These are phyloP conservation scores for Calliphora vomitoria DNA, from an alignment of 2,888 invertebrate species.

Conservation along the genomic window DNA sequence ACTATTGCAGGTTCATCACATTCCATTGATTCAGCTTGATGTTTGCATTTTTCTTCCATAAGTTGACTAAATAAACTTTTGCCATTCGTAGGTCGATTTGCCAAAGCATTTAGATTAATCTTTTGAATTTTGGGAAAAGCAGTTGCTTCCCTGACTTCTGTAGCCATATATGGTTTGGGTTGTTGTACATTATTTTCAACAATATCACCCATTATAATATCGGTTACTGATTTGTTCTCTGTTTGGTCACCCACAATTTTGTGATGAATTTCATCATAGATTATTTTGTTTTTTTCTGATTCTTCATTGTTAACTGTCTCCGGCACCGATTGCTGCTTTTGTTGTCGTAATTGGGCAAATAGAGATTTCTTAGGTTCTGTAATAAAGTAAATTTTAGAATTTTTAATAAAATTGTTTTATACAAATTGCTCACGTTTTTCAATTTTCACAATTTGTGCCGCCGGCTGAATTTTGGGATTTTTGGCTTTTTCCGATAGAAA, in stretches of 20 bases:
- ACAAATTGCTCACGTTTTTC: slow-evolving; percentile 78
- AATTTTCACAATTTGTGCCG: slow-evolving; percentile 86
- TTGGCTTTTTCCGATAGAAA: slow-evolving; percentile 87
- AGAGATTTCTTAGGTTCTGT: slow-evolving; percentile 80
- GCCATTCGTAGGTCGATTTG: slow-evolving; percentile 75
- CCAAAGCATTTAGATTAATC: slow-evolving; percentile 13
- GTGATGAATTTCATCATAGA: slow-evolving; percentile 79
- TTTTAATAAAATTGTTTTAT: neutral
- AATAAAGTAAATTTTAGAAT: slow-evolving; percentile 4
- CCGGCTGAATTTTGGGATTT: slow-evolving; percentile 86
- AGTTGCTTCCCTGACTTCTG: neutral
- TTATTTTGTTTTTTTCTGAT: slow-evolving; percentile 43
- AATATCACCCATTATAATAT: slow-evolving; percentile 86
- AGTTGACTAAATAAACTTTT: slow-evolving; percentile 86
- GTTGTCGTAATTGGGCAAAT: slow-evolving; percentile 79
- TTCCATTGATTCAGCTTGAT: slow-evolving; percentile 65
- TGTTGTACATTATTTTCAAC: slow-evolving; percentile 83
- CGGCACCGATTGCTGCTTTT: neutral
- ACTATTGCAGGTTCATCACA: slow-evolving; percentile 53
- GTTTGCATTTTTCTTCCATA: slow-evolving; percentile 81
- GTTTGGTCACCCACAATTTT: slow-evolving; percentile 69
- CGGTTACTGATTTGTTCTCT: slow-evolving; percentile 36
- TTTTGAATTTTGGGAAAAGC: slow-evolving; percentile 74
- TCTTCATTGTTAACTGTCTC: neutral
- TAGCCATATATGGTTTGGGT: slow-evolving; percentile 51